phyloP scores from a whole-genome alignment of 2,113 vertebrate species.

The Spheniscus mendiculus region DNA sequence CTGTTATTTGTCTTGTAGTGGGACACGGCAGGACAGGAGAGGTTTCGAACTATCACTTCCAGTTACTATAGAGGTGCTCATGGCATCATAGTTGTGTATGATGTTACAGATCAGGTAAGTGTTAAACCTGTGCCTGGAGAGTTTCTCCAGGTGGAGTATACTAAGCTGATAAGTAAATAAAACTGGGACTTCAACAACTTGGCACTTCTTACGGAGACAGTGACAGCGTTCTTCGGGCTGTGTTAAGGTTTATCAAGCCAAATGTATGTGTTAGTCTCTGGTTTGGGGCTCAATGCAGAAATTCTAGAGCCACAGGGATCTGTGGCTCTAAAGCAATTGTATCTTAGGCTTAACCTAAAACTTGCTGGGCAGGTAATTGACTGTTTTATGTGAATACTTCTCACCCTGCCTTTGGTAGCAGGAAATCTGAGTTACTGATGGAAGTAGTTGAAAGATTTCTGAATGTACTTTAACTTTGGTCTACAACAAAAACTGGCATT shows the following conservation, averaged over 20 bases:
- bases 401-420: neutral
- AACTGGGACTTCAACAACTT: neutral
- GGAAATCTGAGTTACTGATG: neutral
- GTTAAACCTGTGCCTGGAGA: neutral
- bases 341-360: neutral
- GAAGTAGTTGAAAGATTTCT: neutral
- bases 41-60: constrained; percentile 97
- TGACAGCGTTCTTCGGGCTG: neutral
- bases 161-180: neutral
- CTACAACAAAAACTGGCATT: neutral
- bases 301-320: neutral
- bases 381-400: neutral
- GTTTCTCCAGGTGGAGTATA: neutral
- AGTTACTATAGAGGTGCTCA: constrained; percentile 99
- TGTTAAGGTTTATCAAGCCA: neutral
- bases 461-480: neutral
- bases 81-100: constrained; percentile 97
- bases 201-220: neutral
- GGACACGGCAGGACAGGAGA: constrained; percentile 97
- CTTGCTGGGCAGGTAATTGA: neutral
- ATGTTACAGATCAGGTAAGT: constrained; percentile 95
- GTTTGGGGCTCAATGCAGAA: neutral
- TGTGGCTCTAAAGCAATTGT: neutral
- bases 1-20: constrained; percentile 78
- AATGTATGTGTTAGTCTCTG: neutral